Evolutionary conservation across 2,797 vertebrate genomes (phyloP).

Genomic region (Takifugu rubripes): DNA sequence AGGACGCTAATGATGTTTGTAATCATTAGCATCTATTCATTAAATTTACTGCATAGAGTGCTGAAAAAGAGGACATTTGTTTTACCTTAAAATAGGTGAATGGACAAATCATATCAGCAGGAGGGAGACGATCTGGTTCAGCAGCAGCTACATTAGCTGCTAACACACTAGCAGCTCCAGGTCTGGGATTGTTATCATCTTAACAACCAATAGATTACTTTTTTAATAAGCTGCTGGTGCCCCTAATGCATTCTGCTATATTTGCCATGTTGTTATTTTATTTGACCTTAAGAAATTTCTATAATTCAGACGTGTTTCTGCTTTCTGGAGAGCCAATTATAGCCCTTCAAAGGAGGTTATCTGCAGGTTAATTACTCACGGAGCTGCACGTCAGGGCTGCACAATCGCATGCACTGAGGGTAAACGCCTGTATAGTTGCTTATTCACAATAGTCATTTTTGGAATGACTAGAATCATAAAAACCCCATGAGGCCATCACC

Average conservation of each 20-base stretch:
- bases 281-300: constrained; percentile 22
- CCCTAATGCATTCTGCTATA: neutral
- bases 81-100: neutral
- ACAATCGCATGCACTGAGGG: constrained; percentile 5
- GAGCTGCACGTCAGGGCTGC: constrained; percentile 40
- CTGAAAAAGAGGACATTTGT: neutral
- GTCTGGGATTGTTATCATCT: no score
- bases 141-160: neutral
- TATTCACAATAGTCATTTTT: constrained; percentile 6
- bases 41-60: no score
- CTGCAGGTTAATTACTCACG: constrained; percentile 57
- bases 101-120: neutral
- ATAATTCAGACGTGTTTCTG: constrained; percentile 15
- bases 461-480: constrained; percentile 3
- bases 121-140: neutral
- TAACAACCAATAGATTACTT: neutral
- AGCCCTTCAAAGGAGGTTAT: constrained; percentile 45
- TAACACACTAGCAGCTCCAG: neutral
- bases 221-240: constrained; percentile 1
- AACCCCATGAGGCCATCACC: neutral
- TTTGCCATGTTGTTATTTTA: constrained; percentile 3
- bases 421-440: constrained; percentile 11
- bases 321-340: constrained; percentile 24
- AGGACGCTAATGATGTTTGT: neutral
- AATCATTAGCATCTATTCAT: no score